phyloP scores from a whole-genome alignment of 2,797 vertebrate genomes.

The Leuciscus waleckii region DNA sequence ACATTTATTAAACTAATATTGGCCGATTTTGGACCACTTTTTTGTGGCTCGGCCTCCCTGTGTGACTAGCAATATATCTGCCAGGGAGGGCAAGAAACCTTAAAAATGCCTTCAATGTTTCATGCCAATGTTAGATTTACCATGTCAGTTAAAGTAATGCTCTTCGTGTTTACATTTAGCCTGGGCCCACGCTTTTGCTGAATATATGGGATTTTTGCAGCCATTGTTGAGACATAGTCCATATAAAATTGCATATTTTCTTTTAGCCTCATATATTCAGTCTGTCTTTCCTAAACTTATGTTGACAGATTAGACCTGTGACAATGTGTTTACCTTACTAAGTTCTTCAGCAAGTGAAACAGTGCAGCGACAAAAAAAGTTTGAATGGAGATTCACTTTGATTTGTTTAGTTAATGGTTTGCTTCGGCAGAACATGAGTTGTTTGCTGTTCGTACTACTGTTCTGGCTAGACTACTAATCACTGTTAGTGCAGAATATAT shows the following conservation, averaged over 20 bases:
- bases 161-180: slow-evolving; percentile 5
- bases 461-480: slow-evolving; percentile 67
- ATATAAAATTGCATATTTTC: background rate
- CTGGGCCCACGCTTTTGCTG: background rate
- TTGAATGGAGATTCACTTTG: slow-evolving; percentile 7
- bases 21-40: background rate
- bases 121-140: slow-evolving; percentile 8
- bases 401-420: slow-evolving; percentile 45
- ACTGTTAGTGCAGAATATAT: slow-evolving; percentile 66
- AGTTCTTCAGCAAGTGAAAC: background rate
- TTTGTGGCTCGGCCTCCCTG: background rate
- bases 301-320: slow-evolving; percentile 2
- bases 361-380: background rate
- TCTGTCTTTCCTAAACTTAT: background rate
- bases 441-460: slow-evolving; percentile 56
- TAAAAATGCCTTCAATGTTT: slow-evolving; percentile 25
- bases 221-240: background rate
- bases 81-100: slow-evolving; percentile 4
- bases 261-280: background rate
- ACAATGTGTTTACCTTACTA: slow-evolving; percentile 3
- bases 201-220: slow-evolving; percentile 26
- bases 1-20: background rate
- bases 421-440: slow-evolving; percentile 29
- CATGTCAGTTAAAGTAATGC: slow-evolving; percentile 11
- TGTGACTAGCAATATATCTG: background rate